Conservation (phyloP, 2,113 vertebrate species). For the Cavia aperea region DNA sequence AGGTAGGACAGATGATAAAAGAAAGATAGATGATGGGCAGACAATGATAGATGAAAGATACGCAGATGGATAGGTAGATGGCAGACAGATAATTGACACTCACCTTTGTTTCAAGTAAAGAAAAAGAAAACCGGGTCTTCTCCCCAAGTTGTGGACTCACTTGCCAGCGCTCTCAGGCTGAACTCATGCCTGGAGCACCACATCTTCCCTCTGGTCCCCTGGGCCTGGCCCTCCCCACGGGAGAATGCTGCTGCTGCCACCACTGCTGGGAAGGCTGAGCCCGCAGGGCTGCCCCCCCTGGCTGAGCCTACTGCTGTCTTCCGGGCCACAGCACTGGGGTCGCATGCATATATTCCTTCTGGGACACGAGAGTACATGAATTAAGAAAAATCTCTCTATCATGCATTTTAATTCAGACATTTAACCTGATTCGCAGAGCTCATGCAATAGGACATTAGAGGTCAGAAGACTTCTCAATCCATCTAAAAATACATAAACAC, state of each 20-base stretch:
- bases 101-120: not conserved
- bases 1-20: not conserved
- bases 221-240: not conserved
- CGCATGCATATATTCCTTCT: conserved; percentile 33
- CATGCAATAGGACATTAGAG: conserved; percentile 53
- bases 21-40: not conserved
- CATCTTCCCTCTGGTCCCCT: too few species aligned
- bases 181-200: not conserved
- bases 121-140: not conserved
- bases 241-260: too few species aligned
- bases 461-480: conserved; percentile 55
- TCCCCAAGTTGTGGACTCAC: not conserved
- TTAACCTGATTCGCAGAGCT: conserved; percentile 49
- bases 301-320: not conserved
- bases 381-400: conserved; percentile 54
- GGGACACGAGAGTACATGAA: conserved; percentile 12
- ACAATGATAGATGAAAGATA: too few species aligned
- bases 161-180: not conserved
- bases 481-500: conserved; percentile 66
- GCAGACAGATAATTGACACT: not conserved
- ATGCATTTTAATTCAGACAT: conserved; percentile 54
- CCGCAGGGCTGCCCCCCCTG: not conserved
- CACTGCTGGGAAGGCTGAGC: not conserved
- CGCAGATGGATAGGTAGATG: too few species aligned
- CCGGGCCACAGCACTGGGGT: not conserved